Base-by-base conservation (phyloP, 2,797 vertebrate species). In the Etheostoma perlongum region DNA sequence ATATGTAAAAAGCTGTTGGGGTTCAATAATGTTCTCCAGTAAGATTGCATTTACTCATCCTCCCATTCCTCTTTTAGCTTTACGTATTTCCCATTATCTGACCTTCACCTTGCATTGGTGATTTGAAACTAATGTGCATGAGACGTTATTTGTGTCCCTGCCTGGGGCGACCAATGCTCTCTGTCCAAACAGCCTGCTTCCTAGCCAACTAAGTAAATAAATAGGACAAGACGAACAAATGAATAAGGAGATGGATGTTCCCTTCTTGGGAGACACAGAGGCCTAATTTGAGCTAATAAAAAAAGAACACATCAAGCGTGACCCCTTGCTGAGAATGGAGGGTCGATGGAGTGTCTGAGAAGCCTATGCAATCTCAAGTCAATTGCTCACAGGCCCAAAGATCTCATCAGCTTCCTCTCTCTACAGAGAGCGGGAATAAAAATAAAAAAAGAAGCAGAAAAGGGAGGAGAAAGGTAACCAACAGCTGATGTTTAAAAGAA, bases 201-300 rank as follows among this genome's bases (percentile, higher is more conserved):
- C 81, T 67, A 42, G 78, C 81, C 86, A 85, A 88, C 82, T 81
- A 88, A 86, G 84, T 91, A 88, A 91, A 92, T 90, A 91, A 92
- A 92, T 90, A 79, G 84, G 81, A 90, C 83, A 87, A 79, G 90
- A 76, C 83, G 83, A 90, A 84, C 87, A 89, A 87, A 88, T 85
- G 86, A 90, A 90, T 88, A 83, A 85, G 87, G 84, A 93, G 89
- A 93, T 89, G 85, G 85, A 92, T 91, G 89, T 88, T 90, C 85
- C 68, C 78, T 82, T 91, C 85, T 73, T 60, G 68, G 68, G 67
- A 87, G 81, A 92, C 87, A 91, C 88, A 72, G 67, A 87, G 76
- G 83, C 85, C 90, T 92, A 92, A 93, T 93, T 92, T 91, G 88
- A 84, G 86, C 81, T 92, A 85, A 93, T 93, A 93, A 92, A 92